phyloP scores from a whole-genome alignment of 2,113 vertebrate genomes.

The Blennius ocellaris region DNA sequence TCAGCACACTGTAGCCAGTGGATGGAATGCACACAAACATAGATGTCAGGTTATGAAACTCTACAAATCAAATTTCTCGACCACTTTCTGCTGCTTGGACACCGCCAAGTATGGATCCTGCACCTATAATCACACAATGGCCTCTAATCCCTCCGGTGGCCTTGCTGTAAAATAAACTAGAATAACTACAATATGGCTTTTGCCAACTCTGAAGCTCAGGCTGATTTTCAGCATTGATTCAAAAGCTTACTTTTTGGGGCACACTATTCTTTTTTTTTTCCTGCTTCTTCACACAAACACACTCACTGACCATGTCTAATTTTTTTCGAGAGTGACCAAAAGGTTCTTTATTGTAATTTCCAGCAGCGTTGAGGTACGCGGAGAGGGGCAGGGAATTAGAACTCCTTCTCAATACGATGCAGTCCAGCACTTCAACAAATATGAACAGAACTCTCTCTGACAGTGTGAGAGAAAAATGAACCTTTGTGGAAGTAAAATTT shows the following conservation, averaged over 20 bases:
- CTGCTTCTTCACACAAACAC: not conserved
- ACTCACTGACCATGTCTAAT: too few relatives aligned
- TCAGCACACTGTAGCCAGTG: conserved; percentile 35
- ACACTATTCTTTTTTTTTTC: not conserved
- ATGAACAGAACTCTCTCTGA: too few relatives aligned
- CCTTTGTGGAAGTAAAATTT: too few relatives aligned
- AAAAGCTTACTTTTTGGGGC: not conserved
- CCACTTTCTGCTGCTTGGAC: conserved; percentile 21
- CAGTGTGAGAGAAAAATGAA: too few relatives aligned
- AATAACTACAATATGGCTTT: conserved; percentile 33
- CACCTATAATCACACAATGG: not conserved
- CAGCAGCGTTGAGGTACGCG: too few relatives aligned
- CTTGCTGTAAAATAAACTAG: conserved; percentile 34
- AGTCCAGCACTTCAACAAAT: too few relatives aligned
- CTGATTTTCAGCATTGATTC: conserved; percentile 13
- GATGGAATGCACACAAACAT: conserved; percentile 38
- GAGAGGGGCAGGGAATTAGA: too few relatives aligned
- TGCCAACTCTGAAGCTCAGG: not conserved
- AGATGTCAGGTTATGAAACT: conserved; percentile 32
- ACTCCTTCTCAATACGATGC: too few relatives aligned
- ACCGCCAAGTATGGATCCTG: not conserved
- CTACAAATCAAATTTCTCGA: conserved; percentile 18
- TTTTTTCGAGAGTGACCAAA: too few relatives aligned
- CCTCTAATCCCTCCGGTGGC: conserved; percentile 21
- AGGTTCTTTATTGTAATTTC: too few relatives aligned